Conservation (phyloP, 2,888 invertebrate species). For the Patella caerulea region DNA sequence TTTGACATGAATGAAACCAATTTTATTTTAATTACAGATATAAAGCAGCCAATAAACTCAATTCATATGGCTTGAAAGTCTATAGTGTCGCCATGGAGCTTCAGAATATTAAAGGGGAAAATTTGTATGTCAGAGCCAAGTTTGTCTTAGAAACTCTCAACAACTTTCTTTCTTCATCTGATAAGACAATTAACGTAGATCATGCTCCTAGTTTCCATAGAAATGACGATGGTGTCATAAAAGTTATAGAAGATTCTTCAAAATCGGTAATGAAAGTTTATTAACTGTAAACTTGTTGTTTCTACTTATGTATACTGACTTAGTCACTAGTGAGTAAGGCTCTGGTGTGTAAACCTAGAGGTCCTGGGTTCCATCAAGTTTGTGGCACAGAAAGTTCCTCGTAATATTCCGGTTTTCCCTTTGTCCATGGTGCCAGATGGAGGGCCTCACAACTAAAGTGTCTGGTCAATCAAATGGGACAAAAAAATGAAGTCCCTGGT, state of each 20-base stretch:
- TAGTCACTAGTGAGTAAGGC: no score
- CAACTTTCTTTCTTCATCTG: slow-evolving; percentile 64
- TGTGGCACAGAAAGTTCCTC: no score
- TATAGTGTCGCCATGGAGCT: slow-evolving; percentile 49
- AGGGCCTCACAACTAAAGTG: no score
- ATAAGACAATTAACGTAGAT: slow-evolving; percentile 48
- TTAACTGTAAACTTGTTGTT: no score
- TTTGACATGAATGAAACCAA: no score
- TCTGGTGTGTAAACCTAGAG: no score
- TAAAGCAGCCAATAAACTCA: slow-evolving; percentile 44
- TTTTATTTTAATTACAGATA: slow-evolving; percentile 45
- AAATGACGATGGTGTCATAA: slow-evolving; percentile 42
- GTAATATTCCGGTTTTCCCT: no score
- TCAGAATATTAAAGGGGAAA: slow-evolving; percentile 54
- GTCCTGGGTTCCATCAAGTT: no score
- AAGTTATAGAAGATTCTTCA: slow-evolving; percentile 37
- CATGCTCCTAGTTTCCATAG: slow-evolving; percentile 57
- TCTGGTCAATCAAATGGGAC: no score
- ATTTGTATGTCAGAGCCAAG: slow-evolving; percentile 60
- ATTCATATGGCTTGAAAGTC: slow-evolving; percentile 49
- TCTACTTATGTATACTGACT: no score
- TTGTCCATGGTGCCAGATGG: no score
- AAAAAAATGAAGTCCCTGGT: no score
- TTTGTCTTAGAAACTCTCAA: slow-evolving; percentile 63
- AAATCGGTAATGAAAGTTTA: slow-evolving; percentile 42